A percentile compares a stretch with the other conserved stretches of the same genome.
These are phyloP conservation scores for Ciconia maguari DNA, from an alignment of 2,113 vertebrate genomes.

Conservation along the genomic window DNA sequence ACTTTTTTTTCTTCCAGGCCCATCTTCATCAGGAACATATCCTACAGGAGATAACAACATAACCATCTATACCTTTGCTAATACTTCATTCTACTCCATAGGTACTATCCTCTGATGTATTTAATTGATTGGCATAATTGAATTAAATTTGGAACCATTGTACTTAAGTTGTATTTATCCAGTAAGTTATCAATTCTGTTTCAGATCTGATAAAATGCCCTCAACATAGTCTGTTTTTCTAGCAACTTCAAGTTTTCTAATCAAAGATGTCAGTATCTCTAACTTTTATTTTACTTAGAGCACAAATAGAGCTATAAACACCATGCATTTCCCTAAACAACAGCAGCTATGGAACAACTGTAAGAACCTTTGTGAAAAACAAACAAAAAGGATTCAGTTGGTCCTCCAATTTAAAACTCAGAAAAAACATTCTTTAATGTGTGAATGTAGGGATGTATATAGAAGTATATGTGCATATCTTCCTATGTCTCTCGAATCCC, in stretches of 20 bases:
- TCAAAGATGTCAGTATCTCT: background rate
- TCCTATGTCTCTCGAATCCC: background rate
- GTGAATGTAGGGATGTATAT: background rate
- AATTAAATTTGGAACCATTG: background rate
- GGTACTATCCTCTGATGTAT: background rate
- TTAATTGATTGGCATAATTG: background rate
- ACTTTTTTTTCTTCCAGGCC: background rate
- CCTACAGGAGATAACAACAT: background rate
- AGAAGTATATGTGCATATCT: background rate
- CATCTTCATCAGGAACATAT: background rate
- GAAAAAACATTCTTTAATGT: background rate
- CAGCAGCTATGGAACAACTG: background rate
- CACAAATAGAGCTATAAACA: background rate
- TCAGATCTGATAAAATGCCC: background rate
- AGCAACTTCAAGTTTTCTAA: background rate
- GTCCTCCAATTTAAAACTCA: background rate
- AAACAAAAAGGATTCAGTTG: background rate
- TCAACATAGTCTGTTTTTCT: background rate
- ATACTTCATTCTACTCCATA: background rate
- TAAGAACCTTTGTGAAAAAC: background rate
- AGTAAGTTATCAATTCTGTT: background rate
- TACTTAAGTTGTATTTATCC: background rate
- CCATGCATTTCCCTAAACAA: background rate
- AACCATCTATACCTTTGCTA: background rate
- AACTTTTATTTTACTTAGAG: background rate